These are phyloP conservation scores for Drosophila tripunctata DNA, from an alignment of 2,888 invertebrate species.

Conservation along the genomic window DNA sequence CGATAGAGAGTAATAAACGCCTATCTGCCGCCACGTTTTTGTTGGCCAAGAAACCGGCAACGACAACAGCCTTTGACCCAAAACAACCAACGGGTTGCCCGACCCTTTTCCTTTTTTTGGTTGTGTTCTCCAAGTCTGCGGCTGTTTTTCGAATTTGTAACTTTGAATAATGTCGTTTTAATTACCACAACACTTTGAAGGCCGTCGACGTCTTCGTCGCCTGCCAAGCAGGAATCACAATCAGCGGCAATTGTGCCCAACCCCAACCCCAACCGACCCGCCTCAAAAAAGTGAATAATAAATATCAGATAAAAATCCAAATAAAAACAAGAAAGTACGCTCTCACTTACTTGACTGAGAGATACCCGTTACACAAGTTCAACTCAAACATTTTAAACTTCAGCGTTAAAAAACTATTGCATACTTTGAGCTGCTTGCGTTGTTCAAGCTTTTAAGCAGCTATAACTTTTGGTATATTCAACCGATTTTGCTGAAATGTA, in stretches of 20 bases:
- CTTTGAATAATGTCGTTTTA: constrained; percentile 79
- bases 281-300: constrained; percentile 23
- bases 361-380: not conserved
- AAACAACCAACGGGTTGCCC: constrained; percentile 12
- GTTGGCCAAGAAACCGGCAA: constrained; percentile 16
- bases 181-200: constrained; percentile 71
- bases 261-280: too few relatives aligned
- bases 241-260: constrained; percentile 32
- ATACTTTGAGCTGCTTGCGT: too few relatives aligned
- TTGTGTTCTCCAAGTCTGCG: constrained; percentile 8
- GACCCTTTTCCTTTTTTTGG: too few relatives aligned
- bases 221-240: constrained; percentile 29
- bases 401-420: too few relatives aligned
- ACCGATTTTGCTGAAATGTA: too few relatives aligned
- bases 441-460: too few relatives aligned
- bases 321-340: constrained; percentile 17
- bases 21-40: constrained; percentile 51
- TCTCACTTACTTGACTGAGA: not conserved
- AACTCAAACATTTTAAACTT: too few relatives aligned
- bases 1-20: constrained; percentile 69
- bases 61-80: constrained; percentile 29
- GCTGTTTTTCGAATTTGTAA: constrained; percentile 45
- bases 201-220: constrained; percentile 17
- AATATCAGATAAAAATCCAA: constrained; percentile 21
- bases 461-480: too few relatives aligned